These are phyloP conservation scores for Idaea biselata DNA, from an alignment of 2,888 invertebrate genomes.

Conservation along the genomic window DNA sequence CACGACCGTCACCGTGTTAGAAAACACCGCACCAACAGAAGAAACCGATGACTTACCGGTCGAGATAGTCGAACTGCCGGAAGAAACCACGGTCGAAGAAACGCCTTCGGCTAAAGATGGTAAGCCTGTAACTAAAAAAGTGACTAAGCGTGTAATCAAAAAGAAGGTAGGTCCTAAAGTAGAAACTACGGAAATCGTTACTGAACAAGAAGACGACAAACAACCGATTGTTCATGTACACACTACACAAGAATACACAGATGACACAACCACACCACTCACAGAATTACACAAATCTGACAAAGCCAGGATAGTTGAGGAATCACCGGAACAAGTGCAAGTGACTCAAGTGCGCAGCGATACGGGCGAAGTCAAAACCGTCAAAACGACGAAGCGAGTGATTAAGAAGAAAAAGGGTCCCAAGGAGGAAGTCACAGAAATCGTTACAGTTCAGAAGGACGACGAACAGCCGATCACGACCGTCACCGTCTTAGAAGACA, in stretches of 20 bases:
- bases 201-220: constrained; percentile 10
- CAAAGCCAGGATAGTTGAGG: constrained; percentile 23
- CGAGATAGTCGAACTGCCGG: not conserved
- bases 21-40: not conserved
- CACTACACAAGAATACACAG: constrained; percentile 40
- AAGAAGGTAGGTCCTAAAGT: constrained; percentile 26
- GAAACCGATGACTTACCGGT: not conserved
- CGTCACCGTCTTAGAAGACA: not conserved
- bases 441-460: not conserved
- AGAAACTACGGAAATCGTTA: not conserved
- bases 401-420: not conserved
- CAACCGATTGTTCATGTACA: constrained; percentile 39
- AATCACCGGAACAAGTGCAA: constrained; percentile 36
- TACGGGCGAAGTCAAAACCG: not conserved
- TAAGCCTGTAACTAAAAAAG: not conserved
- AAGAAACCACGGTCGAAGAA: not conserved
- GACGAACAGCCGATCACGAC: not conserved
- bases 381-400: not conserved
- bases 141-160: not conserved
- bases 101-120: not conserved
- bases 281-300: constrained; percentile 20
- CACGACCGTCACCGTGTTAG: not conserved
- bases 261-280: constrained; percentile 36
- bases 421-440: not conserved
- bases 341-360: constrained; percentile 13